Conservation (phyloP, 2,113 vertebrate genomes). For the Chaetops frenatus region DNA sequence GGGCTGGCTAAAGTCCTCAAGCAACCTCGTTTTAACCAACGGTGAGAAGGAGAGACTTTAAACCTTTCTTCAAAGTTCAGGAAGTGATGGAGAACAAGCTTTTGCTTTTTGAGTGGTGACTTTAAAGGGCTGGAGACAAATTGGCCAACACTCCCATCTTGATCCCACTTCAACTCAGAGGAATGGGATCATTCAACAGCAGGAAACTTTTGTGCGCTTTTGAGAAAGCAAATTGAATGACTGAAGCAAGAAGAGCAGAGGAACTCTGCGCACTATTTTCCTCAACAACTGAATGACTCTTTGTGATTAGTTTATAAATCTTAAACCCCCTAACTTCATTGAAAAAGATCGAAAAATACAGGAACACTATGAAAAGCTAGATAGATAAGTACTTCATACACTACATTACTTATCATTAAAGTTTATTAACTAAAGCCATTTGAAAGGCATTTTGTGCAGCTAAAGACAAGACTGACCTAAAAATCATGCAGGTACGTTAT, state of each 20-base stretch:
- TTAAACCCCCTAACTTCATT: not conserved
- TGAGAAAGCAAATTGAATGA: not conserved
- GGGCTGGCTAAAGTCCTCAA: not conserved
- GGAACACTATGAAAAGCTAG: not conserved
- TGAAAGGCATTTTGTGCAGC: not conserved
- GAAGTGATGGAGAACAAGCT: not conserved
- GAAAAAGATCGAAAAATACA: not conserved
- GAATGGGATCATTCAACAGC: not conserved
- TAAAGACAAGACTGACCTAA: not conserved
- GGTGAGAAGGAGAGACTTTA: not conserved
- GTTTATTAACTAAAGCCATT: not conserved
- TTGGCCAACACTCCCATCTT: not conserved
- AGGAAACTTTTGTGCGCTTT: not conserved
- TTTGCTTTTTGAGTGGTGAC: not conserved
- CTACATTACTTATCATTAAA: not conserved
- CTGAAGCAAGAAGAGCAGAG: not conserved
- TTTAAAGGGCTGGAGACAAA: not conserved
- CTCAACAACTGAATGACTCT: not conserved
- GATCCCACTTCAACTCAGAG: not conserved
- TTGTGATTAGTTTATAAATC: not conserved
- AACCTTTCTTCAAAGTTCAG: not conserved
- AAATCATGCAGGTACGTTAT: not conserved
- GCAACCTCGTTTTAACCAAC: not conserved
- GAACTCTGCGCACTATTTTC: not conserved
- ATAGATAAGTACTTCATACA: not conserved